Evolutionary conservation across 2,888 invertebrate genomes (phyloP).

Genomic region (Sarcophaga variegata): DNA sequence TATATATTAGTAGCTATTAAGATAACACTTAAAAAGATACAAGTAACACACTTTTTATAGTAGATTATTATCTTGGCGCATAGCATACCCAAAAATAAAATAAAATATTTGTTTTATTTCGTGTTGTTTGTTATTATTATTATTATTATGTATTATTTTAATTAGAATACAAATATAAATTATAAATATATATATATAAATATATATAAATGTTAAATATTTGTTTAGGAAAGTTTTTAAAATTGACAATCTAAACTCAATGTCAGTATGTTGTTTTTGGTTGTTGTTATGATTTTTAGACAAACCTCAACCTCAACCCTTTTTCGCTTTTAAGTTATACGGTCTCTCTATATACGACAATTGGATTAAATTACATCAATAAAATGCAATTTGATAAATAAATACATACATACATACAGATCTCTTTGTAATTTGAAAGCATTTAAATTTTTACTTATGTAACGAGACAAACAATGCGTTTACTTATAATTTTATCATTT

Average conservation of each 20-base stretch:
- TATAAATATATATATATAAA: too few relatives aligned
- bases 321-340: background rate
- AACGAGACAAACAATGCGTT: background rate
- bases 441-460: background rate
- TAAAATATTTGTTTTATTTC: background rate
- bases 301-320: background rate
- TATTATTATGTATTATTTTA: background rate
- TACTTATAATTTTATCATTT: background rate
- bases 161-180: background rate
- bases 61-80: constrained; percentile 20
- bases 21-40: constrained; percentile 6
- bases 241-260: background rate
- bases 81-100: constrained; percentile 2
- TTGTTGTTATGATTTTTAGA: background rate
- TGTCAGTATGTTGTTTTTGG: background rate
- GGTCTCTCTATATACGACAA: background rate
- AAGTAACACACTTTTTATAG: background rate
- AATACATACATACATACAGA: too few relatives aligned
- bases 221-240: background rate
- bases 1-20: background rate
- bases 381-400: background rate
- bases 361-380: background rate
- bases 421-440: too few relatives aligned
- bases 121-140: background rate
- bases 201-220: too few relatives aligned